Conservation (phyloP, 2,888 invertebrate species). For the Periphyllus acericola region DNA sequence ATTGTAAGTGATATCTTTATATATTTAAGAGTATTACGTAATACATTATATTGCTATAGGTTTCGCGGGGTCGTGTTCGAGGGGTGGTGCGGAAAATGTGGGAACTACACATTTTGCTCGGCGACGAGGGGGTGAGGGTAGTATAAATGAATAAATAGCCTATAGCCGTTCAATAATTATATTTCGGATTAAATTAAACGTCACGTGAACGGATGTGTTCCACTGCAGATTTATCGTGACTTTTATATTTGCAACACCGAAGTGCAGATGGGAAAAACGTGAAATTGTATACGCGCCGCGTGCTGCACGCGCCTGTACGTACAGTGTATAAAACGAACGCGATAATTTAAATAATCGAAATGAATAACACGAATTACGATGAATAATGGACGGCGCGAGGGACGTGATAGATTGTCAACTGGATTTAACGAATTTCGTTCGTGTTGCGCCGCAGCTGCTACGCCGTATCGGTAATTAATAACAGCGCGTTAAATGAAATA, state of each 20-base stretch:
- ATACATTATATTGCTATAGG: too few relatives aligned
- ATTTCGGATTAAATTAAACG: background rate
- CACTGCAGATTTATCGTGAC: slow-evolving; percentile 27
- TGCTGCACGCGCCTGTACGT: too few relatives aligned
- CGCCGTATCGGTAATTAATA: background rate
- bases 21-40: too few relatives aligned
- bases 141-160: too few relatives aligned
- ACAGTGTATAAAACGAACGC: background rate
- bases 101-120: too few relatives aligned
- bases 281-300: background rate
- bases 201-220: background rate
- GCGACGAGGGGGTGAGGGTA: too few relatives aligned
- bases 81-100: too few relatives aligned
- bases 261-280: too few relatives aligned
- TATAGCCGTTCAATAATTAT: background rate
- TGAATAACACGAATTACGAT: background rate
- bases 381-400: background rate
- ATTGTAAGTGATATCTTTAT: too few relatives aligned
- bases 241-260: too few relatives aligned
- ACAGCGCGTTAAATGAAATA: background rate
- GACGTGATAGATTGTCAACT: slow-evolving; percentile 28
- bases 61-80: too few relatives aligned
- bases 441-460: background rate
- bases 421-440: slow-evolving; percentile 8
- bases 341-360: background rate